Percentiles rank a stretch among this genome's conserved stretches.
These are phyloP conservation scores for Bradysia coprophila DNA, from an alignment of 1,140 invertebrate species.

Conservation along the genomic window DNA sequence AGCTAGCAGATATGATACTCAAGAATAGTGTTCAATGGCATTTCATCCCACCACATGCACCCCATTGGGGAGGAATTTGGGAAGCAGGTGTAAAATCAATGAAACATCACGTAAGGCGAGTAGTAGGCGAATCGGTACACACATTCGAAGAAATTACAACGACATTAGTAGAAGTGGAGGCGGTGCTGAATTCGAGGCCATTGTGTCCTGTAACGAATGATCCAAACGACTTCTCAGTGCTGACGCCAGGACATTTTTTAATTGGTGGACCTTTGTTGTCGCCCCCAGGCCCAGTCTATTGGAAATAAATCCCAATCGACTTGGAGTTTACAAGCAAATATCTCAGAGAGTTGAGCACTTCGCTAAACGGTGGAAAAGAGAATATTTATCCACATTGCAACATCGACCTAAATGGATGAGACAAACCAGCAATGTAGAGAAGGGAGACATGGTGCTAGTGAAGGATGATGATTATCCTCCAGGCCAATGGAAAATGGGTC, in stretches of 20 bases:
- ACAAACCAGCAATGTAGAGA: too few species aligned
- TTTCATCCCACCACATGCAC: conserved; percentile 4
- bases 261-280: conserved; percentile 10
- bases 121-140: conserved; percentile 7
- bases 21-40: not conserved
- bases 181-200: conserved; percentile 14
- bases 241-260: conserved; percentile 21
- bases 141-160: conserved; percentile 14
- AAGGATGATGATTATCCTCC: too few species aligned
- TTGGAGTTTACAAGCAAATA: too few species aligned
- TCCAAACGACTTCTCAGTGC: conserved; percentile 8
- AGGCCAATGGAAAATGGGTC: too few species aligned
- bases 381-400: too few species aligned
- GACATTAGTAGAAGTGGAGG: conserved; percentile 9
- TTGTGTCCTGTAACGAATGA: conserved; percentile 11
- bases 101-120: conserved; percentile 11
- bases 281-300: too few species aligned
- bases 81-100: conserved; percentile 14
- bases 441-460: too few species aligned
- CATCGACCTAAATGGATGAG: too few species aligned
- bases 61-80: conserved; percentile 19
- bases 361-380: too few species aligned
- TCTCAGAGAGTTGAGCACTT: too few species aligned
- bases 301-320: too few species aligned
- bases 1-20: not conserved